phyloP scores from a whole-genome alignment of 2,113 vertebrate species.

The Urocitellus parryii region DNA sequence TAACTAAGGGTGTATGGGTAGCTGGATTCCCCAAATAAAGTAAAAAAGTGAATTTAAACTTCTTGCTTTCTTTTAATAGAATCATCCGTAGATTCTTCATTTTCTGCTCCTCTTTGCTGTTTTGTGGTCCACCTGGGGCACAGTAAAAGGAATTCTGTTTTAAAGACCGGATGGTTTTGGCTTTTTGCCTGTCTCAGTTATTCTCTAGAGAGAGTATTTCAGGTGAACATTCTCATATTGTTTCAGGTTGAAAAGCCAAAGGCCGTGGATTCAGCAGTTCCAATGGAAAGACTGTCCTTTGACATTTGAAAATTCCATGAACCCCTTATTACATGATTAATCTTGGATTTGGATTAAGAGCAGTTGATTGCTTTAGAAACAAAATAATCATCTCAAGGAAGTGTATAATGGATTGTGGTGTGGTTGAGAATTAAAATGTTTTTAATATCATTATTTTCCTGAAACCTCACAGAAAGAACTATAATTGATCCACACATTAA shows the following conservation, averaged over 20 bases:
- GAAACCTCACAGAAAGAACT: slow-evolving; percentile 36
- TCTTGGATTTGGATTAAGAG: slow-evolving; percentile 15
- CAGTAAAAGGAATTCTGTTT: slow-evolving; percentile 44
- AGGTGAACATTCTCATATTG: slow-evolving; percentile 31
- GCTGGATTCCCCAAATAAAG: background rate
- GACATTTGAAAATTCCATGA: background rate
- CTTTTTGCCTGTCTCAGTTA: slow-evolving; percentile 1
- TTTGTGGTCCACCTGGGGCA: background rate
- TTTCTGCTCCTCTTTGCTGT: background rate
- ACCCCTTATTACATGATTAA: slow-evolving; percentile 65
- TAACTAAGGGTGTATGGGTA: background rate
- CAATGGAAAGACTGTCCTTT: slow-evolving; percentile 53
- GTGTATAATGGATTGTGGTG: slow-evolving; percentile 52
- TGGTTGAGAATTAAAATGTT: slow-evolving; percentile 23
- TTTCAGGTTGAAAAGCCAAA: slow-evolving; percentile 49
- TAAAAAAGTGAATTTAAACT: background rate
- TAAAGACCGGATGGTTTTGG: background rate
- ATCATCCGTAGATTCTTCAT: background rate
- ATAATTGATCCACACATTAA: slow-evolving; percentile 73
- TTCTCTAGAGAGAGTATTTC: slow-evolving; percentile 34
- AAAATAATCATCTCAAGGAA: slow-evolving; percentile 64
- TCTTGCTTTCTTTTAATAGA: slow-evolving; percentile 20
- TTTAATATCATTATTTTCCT: slow-evolving; percentile 54
- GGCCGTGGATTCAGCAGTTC: background rate
- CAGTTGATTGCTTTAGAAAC: slow-evolving; percentile 62